Conservation (phyloP, 2,113 vertebrate species). For the Rhinichthys klamathensis region DNA sequence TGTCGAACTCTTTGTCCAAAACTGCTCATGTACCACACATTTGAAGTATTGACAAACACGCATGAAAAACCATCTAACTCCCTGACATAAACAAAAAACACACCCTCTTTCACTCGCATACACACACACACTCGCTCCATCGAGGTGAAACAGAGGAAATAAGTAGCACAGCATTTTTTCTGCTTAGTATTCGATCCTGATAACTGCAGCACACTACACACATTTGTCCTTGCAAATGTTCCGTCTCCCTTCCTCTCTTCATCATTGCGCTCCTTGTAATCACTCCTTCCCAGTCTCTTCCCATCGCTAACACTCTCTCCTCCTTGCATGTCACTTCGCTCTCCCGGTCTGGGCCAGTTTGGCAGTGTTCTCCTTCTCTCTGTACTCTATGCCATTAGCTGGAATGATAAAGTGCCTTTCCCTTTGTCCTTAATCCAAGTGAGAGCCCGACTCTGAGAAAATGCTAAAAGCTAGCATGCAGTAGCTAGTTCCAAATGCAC, state of each 20-base stretch:
- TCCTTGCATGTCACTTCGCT: constrained; percentile 20
- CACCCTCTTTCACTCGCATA: not conserved
- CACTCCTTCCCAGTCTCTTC: constrained; percentile 43
- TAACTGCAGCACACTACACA: constrained; percentile 60
- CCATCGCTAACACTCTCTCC: constrained; percentile 8
- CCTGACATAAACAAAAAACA: constrained; percentile 10
- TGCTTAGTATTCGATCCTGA: constrained; percentile 63
- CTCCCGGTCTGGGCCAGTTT: constrained; percentile 3
- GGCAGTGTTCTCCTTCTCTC: constrained; percentile 46
- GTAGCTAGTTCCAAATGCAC: constrained; percentile 26
- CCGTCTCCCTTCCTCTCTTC: constrained; percentile 28
- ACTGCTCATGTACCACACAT: not conserved
- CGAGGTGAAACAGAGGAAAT: constrained; percentile 43
- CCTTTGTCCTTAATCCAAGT: constrained; percentile 63
- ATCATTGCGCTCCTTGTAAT: constrained; percentile 5
- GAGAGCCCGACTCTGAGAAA: constrained; percentile 53
- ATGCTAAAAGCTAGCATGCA: constrained; percentile 49
- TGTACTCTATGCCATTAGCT: constrained; percentile 47
- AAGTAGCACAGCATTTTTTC: constrained; percentile 58
- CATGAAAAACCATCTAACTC: not conserved
- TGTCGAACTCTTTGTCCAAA: not conserved
- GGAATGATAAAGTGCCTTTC: constrained; percentile 57
- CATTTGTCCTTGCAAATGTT: constrained; percentile 64
- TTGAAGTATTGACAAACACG: constrained; percentile 9
- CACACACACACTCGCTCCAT: constrained; percentile 41